These are phyloP conservation scores for Drepanosiphum platanoidis DNA, from an alignment of 2,888 invertebrate species.

Conservation along the genomic window DNA sequence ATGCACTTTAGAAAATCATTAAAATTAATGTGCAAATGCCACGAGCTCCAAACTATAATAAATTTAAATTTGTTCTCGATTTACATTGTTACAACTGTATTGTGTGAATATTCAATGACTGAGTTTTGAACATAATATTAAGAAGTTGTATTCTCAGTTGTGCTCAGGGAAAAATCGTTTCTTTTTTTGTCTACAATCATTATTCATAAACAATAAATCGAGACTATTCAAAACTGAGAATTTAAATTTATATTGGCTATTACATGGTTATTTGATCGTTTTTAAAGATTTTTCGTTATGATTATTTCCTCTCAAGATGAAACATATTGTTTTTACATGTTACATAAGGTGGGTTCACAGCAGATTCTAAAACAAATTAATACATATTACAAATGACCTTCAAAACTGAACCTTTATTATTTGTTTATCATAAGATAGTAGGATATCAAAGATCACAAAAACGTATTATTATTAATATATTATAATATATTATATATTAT, in stretches of 20 bases:
- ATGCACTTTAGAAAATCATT: no score
- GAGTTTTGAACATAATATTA: background rate
- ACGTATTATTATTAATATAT: no score
- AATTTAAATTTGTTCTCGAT: background rate
- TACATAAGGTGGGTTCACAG: background rate
- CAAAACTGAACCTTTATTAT: background rate
- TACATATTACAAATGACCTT: constrained; percentile 6
- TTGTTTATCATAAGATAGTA: background rate
- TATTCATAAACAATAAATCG: no score
- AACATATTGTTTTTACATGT: background rate
- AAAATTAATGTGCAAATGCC: background rate
- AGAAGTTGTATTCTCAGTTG: background rate
- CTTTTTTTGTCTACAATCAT: no score
- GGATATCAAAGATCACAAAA: background rate
- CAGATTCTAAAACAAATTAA: background rate
- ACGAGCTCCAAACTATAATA: background rate
- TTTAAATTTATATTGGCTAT: no score
- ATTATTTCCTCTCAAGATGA: background rate
- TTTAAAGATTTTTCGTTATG: no score
- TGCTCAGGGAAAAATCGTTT: background rate
- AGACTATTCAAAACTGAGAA: no score
- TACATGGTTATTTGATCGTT: no score
- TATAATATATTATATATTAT: no score
- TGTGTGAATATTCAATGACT: background rate
- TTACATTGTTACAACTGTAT: background rate